A percentile compares a stretch with the other conserved stretches of the same genome.
Conservation (phyloP, 35 echinoderm and acorn worm species). For the Apostichopus japonicus region DNA sequence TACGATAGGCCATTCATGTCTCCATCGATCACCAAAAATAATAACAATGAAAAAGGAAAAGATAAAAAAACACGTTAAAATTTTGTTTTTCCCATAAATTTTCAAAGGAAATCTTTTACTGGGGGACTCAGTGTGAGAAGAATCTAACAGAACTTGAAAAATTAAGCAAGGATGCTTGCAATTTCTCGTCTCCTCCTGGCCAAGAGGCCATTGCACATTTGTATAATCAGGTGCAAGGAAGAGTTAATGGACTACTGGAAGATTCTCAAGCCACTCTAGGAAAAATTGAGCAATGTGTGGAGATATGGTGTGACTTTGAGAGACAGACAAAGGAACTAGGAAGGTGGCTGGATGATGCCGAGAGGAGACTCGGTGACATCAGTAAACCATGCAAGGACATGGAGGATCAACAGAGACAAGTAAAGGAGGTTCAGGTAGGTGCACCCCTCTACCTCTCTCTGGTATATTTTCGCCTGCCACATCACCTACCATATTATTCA, state of each 20-base stretch:
- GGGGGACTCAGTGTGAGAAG: background rate
- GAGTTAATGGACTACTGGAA: background rate
- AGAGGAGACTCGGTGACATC: background rate
- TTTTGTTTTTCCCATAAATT: background rate
- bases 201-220: background rate
- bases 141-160: background rate
- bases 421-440: conserved; percentile 6
- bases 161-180: conserved; percentile 14
- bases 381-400: background rate
- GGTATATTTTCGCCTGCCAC: too few species aligned
- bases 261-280: background rate
- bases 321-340: background rate
- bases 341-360: background rate
- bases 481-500: too few species aligned
- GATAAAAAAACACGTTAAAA: too few species aligned
- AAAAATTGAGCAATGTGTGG: background rate
- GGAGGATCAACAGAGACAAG: background rate
- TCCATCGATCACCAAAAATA: too few species aligned
- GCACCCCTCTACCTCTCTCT: too few species aligned
- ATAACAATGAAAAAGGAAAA: too few species aligned
- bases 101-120: background rate
- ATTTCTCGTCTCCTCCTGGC: conserved; percentile 32
- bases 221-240: too few species aligned
- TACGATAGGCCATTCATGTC: too few species aligned
- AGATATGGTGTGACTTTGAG: conserved; percentile 31